Evolutionary conservation across 2,888 invertebrate species (phyloP).

Genomic region (Caenorhabditis sulstoni): DNA sequence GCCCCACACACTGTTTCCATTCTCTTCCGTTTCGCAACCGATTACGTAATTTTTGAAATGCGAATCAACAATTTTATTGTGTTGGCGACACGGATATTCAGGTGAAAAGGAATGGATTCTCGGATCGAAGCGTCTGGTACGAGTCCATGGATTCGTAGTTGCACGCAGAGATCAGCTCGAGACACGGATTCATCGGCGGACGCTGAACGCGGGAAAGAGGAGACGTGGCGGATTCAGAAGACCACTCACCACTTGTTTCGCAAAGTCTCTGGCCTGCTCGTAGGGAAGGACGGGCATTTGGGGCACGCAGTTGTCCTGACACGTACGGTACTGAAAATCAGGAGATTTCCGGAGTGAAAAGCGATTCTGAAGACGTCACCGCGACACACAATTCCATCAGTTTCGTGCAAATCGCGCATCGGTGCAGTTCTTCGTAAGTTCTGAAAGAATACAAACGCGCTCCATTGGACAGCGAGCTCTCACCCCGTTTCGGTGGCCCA

Average conservation of each 20-base stretch:
- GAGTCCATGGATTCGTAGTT: slow-evolving; percentile 44
- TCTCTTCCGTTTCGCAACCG: no score
- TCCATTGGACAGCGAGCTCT: background rate
- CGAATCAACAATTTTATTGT: background rate
- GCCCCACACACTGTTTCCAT: slow-evolving; percentile 14
- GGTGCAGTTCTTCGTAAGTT: slow-evolving; percentile 8
- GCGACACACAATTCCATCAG: slow-evolving; percentile 33
- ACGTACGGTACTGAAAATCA: slow-evolving; percentile 29
- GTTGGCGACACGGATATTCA: background rate
- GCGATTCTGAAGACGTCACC: background rate
- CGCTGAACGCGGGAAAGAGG: slow-evolving; percentile 22
- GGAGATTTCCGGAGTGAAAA: background rate
- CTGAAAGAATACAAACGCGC: slow-evolving; percentile 20
- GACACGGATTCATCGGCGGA: slow-evolving; percentile 38
- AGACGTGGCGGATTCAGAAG: no score
- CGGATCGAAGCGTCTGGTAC: slow-evolving; percentile 26
- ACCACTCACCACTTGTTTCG: slow-evolving; percentile 23
- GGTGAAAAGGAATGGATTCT: slow-evolving; percentile 41
- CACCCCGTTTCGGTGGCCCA: background rate
- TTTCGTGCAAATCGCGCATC: slow-evolving; percentile 2
- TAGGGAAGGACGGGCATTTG: slow-evolving; percentile 44
- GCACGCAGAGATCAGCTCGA: slow-evolving; percentile 40
- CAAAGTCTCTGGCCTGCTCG: slow-evolving; percentile 14
- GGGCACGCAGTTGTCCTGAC: slow-evolving; percentile 30
- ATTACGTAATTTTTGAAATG: background rate